Conservation (phyloP, 2,797 vertebrate genomes). For the Danio choprae region DNA sequence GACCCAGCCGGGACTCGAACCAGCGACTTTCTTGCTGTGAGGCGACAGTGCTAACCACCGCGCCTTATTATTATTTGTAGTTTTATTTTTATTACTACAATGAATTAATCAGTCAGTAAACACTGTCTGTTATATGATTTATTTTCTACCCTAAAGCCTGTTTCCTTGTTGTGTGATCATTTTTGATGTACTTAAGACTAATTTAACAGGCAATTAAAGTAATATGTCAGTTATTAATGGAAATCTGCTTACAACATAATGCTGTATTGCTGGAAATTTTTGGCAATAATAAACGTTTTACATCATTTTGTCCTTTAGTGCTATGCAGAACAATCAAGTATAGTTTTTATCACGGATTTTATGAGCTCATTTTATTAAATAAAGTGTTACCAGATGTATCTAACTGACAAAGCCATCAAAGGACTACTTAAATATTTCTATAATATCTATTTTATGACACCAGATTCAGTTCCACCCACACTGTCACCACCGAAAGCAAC, state of each 20-base stretch:
- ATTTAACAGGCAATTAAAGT: neutral
- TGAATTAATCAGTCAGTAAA: too few relatives aligned
- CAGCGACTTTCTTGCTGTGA: too few relatives aligned
- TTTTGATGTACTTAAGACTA: neutral
- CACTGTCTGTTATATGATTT: too few relatives aligned
- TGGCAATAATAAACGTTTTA: neutral
- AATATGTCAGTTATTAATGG: neutral
- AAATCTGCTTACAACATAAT: neutral
- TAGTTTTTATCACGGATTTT: neutral
- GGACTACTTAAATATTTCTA: neutral
- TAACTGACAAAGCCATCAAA: constrained; percentile 2
- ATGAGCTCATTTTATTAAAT: neutral
- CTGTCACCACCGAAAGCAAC: neutral
- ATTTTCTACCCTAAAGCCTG: too few relatives aligned
- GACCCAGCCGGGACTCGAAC: too few relatives aligned
- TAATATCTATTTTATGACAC: neutral
- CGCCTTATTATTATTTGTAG: too few relatives aligned
- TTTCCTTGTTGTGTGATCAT: too few relatives aligned
- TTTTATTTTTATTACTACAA: too few relatives aligned
- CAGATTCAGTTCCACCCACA: constrained; percentile 11
- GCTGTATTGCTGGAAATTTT: neutral
- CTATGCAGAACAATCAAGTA: neutral
- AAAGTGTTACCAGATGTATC: neutral
- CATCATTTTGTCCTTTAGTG: neutral
- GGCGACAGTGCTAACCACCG: too few relatives aligned